Conservation (phyloP, 2,888 invertebrate genomes). For the Pterostichus madidus region DNA sequence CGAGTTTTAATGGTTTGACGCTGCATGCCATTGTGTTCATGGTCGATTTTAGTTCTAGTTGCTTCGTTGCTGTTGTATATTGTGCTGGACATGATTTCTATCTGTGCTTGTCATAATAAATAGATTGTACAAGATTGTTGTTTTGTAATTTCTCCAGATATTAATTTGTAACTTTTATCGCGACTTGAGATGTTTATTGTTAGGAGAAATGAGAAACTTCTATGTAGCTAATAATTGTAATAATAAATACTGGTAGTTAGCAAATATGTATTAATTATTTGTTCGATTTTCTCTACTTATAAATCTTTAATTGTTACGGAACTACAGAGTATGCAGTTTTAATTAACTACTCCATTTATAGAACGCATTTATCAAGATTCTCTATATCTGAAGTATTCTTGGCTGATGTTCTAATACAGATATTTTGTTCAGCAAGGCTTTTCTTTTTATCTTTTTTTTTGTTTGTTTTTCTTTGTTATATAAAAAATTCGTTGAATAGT, state of each 20-base stretch:
- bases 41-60: background rate
- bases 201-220: constrained; percentile 9
- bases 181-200: constrained; percentile 9
- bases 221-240: background rate
- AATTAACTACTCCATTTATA: background rate
- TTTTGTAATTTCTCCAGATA: background rate
- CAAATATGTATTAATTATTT: constrained; percentile 9
- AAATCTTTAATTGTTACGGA: background rate
- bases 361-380: background rate
- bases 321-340: background rate
- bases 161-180: constrained; percentile 8
- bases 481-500: background rate
- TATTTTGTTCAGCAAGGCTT: background rate
- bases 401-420: background rate
- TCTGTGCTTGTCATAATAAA: background rate
- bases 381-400: background rate
- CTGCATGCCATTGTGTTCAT: constrained; percentile 19
- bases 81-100: background rate
- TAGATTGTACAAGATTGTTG: background rate
- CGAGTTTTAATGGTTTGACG: constrained; percentile 2
- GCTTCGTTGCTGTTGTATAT: background rate
- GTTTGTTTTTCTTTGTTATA: background rate
- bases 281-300: constrained; percentile 4
- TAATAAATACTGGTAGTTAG: constrained; percentile 9
- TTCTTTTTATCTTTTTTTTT: background rate